Percentiles rank a stretch among this genome's conserved stretches.
phyloP scores from a whole-genome alignment of 2,113 vertebrate genomes.

The Scomber japonicus region DNA sequence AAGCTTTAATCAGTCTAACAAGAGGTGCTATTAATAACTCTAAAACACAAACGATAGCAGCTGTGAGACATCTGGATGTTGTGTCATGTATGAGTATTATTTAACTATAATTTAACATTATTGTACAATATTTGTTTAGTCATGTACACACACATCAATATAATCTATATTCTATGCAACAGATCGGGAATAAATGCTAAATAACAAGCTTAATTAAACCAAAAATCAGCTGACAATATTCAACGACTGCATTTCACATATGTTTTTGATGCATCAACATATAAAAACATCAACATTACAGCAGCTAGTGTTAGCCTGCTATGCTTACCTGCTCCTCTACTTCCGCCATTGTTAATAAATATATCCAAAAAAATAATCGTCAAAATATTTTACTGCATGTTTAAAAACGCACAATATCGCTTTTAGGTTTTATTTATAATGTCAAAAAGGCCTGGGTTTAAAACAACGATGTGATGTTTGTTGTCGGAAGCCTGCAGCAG shows the following conservation, averaged over 20 bases:
- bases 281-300: constrained; percentile 16
- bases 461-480: constrained; percentile 29
- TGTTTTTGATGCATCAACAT: not conserved
- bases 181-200: not conserved
- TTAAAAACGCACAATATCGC: not conserved
- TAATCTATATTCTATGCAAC: not conserved
- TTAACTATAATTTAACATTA: not conserved
- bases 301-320: constrained; percentile 66
- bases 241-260: not conserved
- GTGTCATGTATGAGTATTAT: not conserved
- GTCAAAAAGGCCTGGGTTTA: not conserved
- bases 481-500: constrained; percentile 41
- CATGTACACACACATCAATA: not conserved
- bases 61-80: not conserved
- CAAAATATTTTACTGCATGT: not conserved
- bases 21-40: not conserved
- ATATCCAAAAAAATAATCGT: not conserved
- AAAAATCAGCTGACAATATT: not conserved
- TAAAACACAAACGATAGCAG: not conserved
- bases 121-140: not conserved
- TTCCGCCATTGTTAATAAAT: constrained; percentile 87
- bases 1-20: not conserved
- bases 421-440: not conserved
- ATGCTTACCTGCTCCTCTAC: constrained; percentile 87
- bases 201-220: not conserved